These are phyloP conservation scores for Neomorphus geoffroyi DNA, from an alignment of 2,797 vertebrate genomes.

Conservation along the genomic window DNA sequence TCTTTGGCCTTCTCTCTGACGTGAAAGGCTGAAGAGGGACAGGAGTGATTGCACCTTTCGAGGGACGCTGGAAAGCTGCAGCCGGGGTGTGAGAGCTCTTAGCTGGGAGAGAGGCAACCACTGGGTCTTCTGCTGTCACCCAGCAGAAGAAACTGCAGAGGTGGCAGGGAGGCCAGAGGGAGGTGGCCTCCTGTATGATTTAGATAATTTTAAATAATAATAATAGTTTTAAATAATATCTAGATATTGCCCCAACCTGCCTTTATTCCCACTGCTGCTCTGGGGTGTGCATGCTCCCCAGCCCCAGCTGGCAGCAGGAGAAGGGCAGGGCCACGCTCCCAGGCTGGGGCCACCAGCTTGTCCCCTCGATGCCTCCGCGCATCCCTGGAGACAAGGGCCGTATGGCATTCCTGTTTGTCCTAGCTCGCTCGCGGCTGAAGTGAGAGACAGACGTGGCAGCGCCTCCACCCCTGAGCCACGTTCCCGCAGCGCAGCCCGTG, in stretches of 20 bases:
- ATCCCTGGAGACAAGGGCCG: accelerated
- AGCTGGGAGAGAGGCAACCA: neutral
- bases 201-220: neutral
- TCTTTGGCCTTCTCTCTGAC: neutral
- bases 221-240: neutral
- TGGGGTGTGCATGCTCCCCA: too few species aligned
- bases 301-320: neutral
- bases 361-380: neutral
- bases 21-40: neutral
- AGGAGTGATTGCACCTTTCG: neutral
- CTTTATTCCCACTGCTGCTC: neutral
- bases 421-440: neutral
- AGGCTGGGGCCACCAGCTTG: neutral
- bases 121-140: neutral
- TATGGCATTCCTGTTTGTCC: neutral
- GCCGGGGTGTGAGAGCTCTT: neutral
- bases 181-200: accelerated
- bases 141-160: accelerated
- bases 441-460: neutral
- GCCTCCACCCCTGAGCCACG: neutral
- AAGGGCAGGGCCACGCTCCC: neutral
- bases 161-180: neutral
- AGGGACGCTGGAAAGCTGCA: neutral
- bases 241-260: accelerated
- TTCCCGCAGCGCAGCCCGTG: neutral